These are phyloP conservation scores for Baryphthengus martii DNA, from an alignment of 2,113 vertebrate genomes.

Conservation along the genomic window DNA sequence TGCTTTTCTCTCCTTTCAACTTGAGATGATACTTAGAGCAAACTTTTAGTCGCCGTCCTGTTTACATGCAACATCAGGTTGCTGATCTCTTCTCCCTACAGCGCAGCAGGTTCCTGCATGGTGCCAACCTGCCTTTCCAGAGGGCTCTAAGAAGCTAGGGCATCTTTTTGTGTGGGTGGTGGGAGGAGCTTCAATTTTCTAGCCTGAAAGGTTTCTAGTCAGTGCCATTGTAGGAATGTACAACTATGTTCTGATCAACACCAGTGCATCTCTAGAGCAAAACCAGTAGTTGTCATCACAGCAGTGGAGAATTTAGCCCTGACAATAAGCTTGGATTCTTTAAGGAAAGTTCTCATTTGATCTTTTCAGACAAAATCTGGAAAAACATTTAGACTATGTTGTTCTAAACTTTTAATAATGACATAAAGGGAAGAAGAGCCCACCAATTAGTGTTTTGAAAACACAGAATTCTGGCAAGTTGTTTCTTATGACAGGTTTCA, in stretches of 20 bases:
- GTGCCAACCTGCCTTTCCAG: background rate
- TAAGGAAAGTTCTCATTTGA: background rate
- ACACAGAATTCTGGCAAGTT: background rate
- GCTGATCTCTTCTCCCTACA: background rate
- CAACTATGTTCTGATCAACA: background rate
- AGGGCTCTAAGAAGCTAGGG: background rate
- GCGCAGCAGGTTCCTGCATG: background rate
- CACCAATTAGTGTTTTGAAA: conserved; percentile 14
- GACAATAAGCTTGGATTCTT: background rate
- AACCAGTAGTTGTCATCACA: background rate
- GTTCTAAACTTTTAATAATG: background rate
- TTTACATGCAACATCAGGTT: background rate
- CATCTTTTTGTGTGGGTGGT: background rate
- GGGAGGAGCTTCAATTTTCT: background rate
- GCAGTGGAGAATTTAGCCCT: background rate
- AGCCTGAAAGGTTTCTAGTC: background rate
- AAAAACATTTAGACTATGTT: background rate
- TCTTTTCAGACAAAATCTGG: background rate
- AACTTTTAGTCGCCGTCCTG: conserved; percentile 7
- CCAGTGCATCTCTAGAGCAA: background rate
- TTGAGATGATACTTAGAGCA: background rate
- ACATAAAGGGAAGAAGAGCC: background rate
- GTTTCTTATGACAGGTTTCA: background rate
- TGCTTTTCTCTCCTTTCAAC: background rate
- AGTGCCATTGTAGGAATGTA: background rate